phyloP scores from a whole-genome alignment of 2,888 invertebrate species.

The Leptopilina drosophilae region DNA sequence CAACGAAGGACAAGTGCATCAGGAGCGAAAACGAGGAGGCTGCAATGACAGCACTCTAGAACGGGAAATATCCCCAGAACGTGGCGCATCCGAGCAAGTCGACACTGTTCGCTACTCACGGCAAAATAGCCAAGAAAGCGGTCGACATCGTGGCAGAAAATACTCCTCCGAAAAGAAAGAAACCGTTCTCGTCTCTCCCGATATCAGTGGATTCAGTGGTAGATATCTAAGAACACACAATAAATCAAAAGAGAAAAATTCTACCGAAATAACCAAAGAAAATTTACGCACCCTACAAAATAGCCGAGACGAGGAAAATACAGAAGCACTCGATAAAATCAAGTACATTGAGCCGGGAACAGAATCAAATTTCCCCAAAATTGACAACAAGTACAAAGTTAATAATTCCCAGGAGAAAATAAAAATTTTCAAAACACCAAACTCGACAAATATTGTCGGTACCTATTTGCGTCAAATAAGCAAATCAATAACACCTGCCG shows the following conservation, averaged over 20 bases:
- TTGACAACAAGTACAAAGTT: constrained; percentile 33
- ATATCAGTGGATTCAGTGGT: constrained; percentile 59
- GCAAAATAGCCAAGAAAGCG: constrained; percentile 40
- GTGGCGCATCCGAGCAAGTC: not conserved
- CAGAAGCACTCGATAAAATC: constrained; percentile 65
- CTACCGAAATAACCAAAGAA: constrained; percentile 47
- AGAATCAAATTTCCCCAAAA: constrained; percentile 6
- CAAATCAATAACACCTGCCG: constrained; percentile 64
- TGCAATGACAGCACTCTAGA: constrained; percentile 75
- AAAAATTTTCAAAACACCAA: constrained; percentile 63
- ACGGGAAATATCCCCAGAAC: constrained; percentile 62
- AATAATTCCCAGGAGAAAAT: constrained; percentile 24
- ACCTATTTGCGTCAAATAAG: constrained; percentile 71
- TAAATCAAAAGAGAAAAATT: constrained; percentile 54
- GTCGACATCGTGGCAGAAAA: constrained; percentile 64
- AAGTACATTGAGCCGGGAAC: constrained; percentile 61
- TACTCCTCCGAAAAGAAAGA: constrained; percentile 61
- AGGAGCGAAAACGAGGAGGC: constrained; percentile 70
- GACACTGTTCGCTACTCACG: not conserved
- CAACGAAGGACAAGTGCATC: constrained; percentile 78
- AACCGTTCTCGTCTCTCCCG: constrained; percentile 44
- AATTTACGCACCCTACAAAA: constrained; percentile 57
- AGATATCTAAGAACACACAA: constrained; percentile 64
- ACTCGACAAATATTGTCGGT: constrained; percentile 65
- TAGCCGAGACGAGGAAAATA: constrained; percentile 46